phyloP scores from a whole-genome alignment of 2,797 vertebrate species.

The Calcarius lapponicus region DNA sequence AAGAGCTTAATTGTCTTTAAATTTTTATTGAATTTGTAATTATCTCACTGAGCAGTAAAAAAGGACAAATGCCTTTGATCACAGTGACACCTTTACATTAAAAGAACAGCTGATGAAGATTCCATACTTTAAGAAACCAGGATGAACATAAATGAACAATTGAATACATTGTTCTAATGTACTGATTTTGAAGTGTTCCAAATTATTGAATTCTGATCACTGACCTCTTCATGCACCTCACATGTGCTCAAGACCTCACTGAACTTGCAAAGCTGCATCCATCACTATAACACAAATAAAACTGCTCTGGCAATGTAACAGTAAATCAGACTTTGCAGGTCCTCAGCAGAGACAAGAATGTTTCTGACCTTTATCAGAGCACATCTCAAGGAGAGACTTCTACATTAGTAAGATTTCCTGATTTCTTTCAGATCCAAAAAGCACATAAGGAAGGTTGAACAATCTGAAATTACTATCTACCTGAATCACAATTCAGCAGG shows the following conservation, averaged over 20 bases:
- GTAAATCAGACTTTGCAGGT: too few relatives aligned
- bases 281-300: not conserved
- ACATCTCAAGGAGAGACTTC: not conserved
- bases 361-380: not conserved
- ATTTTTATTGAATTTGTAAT: slow-evolving; percentile 22
- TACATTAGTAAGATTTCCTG: not conserved
- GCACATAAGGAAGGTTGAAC: rapidly evolving
- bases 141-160: not conserved
- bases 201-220: not conserved
- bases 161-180: not conserved
- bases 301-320: not conserved
- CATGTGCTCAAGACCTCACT: not conserved
- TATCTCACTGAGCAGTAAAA: not conserved
- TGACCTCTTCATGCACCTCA: not conserved
- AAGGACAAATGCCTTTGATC: not conserved
- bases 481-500: not conserved
- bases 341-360: not conserved
- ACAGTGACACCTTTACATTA: not conserved
- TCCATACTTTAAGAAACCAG: not conserved
- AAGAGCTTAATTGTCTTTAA: not conserved
- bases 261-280: not conserved
- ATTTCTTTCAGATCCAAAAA: not conserved
- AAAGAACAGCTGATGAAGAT: not conserved
- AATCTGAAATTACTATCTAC: not conserved
- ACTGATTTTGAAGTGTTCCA: not conserved